Evolutionary conservation across 2,797 vertebrate species (phyloP), one percentile per base, ranked within the genome.

Genomic region (Discoglossus pictus): DNA sequence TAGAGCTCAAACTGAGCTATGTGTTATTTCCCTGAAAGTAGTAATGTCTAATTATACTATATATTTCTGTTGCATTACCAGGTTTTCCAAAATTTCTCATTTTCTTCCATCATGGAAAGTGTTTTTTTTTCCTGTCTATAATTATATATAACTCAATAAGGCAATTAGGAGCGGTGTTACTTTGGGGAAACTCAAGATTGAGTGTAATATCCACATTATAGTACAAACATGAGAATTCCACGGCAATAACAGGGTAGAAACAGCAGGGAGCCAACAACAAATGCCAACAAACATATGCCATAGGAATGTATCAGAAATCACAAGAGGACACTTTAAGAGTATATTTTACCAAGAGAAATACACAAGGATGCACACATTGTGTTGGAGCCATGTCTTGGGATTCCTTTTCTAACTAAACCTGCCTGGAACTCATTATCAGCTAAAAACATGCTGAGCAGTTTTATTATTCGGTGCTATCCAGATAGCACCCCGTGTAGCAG

Each of bases 31-130:
- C 53, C 39, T 18, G 43, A 16, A 27, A 58, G 61, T 64, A 38
- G 59, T 56, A 71, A 71, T 59, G 46, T 43, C 38, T 64, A 70
- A 70, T 70, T 70, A 70, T 70, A 50, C 16, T 54, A 40, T 50
- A 15, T 51, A 58, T 61, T n/a, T 56, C 42, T 21, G n/a, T 20
- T 58, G 20, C 38, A 43, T 61, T 58, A 63, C 52, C 43, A 58
- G 46, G 8, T 18, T 10, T 15, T 64, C 36, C 15, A 39, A 64
- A 59, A 59, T 44, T 11, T 43, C 23, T 55, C 51, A 52, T 50
- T 59, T 47, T 71, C 18, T 36, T 53, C 51, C 31, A 46, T 38
- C 31, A 38, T 27, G 34, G n/a, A 55, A 34, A 36, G 24, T 59
- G 44, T 18, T 38, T 65, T 59, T 71, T 39, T 71, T 59, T 39